phyloP scores from a whole-genome alignment of 2,797 vertebrate species.

The Myotis findleyi region DNA sequence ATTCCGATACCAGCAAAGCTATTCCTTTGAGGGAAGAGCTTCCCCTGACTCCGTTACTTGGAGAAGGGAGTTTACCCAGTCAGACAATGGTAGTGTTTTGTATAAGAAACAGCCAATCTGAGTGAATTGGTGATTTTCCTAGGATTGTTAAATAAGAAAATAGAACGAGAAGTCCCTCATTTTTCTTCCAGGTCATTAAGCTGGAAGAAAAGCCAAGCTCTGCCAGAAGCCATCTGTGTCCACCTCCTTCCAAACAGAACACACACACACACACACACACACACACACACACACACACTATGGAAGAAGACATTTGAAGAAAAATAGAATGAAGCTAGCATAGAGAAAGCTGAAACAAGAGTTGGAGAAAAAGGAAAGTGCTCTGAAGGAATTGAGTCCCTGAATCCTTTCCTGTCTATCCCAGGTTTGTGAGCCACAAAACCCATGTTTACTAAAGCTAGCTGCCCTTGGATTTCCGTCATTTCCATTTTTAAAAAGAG shows the following conservation, averaged over 20 bases:
- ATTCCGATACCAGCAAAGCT: not conserved
- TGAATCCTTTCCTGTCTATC: not conserved
- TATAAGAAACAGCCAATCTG: not conserved
- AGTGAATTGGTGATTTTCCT: not conserved
- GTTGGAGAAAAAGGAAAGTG: not conserved
- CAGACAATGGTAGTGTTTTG: not conserved
- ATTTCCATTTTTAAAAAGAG: not conserved
- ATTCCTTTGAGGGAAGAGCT: not conserved
- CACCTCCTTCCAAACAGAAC: not conserved
- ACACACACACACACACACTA: not conserved
- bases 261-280: not conserved
- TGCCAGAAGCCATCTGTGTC: not conserved
- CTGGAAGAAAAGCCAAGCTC: not conserved
- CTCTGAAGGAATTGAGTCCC: not conserved
- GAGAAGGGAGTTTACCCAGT: not conserved
- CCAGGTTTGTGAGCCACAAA: not conserved
- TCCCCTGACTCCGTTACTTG: not conserved
- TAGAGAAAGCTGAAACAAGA: not conserved
- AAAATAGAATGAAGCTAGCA: not conserved
- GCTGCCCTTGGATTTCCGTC: not conserved
- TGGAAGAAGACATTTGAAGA: not conserved
- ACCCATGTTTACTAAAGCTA: not conserved
- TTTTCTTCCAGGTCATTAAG: not conserved
- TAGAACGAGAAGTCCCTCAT: not conserved
- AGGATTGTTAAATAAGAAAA: slow-evolving; percentile 10